A percentile compares a stretch with the other conserved stretches of the same genome.
phyloP scores from a whole-genome alignment of 2,113 vertebrate genomes.

The Oxyura jamaicensis region DNA sequence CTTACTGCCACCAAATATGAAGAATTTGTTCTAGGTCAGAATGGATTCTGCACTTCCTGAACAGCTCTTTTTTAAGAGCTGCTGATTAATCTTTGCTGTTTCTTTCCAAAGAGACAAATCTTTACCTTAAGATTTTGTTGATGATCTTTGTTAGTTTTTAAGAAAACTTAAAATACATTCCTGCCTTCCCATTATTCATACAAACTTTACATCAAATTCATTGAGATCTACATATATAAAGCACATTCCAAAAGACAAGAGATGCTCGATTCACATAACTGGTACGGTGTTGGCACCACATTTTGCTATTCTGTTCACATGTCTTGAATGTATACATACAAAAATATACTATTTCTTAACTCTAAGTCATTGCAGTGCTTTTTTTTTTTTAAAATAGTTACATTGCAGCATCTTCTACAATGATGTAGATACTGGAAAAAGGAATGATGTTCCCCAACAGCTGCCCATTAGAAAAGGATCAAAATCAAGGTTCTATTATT shows the following conservation, averaged over 20 bases:
- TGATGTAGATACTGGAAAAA: not conserved
- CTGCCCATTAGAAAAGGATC: not conserved
- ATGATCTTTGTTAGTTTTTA: not conserved
- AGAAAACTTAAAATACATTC: not conserved
- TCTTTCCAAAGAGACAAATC: not conserved
- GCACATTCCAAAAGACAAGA: not conserved
- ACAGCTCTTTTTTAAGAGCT: not conserved
- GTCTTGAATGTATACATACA: not conserved
- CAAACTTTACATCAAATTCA: not conserved
- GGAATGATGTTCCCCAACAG: not conserved
- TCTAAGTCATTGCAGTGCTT: not conserved
- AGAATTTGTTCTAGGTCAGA: not conserved
- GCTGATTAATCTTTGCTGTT: not conserved
- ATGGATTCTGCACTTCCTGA: not conserved
- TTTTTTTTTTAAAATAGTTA: not conserved
- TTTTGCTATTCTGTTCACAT: not conserved
- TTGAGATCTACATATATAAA: accelerated
- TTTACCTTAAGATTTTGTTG: not conserved
- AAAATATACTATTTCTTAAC: not conserved
- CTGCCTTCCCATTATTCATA: not conserved
- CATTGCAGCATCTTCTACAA: not conserved
- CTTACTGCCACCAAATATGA: not conserved
- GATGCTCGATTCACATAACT: not conserved
- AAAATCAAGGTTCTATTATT: not conserved
- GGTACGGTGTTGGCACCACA: not conserved